phyloP scores from a whole-genome alignment of 2,797 vertebrate species.

The Limosa lapponica region DNA sequence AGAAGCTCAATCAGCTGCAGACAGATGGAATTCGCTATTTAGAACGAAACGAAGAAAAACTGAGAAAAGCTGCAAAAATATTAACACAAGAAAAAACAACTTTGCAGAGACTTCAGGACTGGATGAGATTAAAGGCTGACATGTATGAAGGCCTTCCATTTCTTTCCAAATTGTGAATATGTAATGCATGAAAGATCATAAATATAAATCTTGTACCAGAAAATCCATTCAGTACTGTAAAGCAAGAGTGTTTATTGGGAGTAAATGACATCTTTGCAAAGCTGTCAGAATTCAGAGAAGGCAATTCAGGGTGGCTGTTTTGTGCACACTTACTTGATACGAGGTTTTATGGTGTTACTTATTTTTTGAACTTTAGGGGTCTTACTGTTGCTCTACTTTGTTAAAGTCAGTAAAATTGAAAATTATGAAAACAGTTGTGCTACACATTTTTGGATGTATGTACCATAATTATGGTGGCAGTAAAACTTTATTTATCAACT shows the following conservation, averaged over 20 bases:
- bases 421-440: constrained; percentile 37
- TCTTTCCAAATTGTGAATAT: constrained; percentile 79
- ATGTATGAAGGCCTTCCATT: constrained; percentile 87
- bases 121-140: constrained; percentile 86
- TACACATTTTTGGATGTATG: constrained; percentile 46
- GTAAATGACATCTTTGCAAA: not conserved
- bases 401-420: constrained; percentile 45
- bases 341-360: constrained; percentile 55
- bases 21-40: constrained; percentile 89
- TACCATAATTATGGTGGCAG: constrained; percentile 59
- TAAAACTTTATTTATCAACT: constrained; percentile 18
- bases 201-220: constrained; percentile 26
- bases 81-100: constrained; percentile 87
- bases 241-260: not conserved
- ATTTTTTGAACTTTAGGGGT: constrained; percentile 43
- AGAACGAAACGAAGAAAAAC: constrained; percentile 92
- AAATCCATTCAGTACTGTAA: constrained; percentile 26
- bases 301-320: not conserved
- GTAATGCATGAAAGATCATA: not conserved
- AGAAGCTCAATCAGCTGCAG: constrained; percentile 90
- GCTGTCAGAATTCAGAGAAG: not conserved
- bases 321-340: constrained; percentile 24
- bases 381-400: constrained; percentile 42
- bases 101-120: constrained; percentile 86
- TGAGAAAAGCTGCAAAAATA: constrained; percentile 86